phyloP scores from a whole-genome alignment of 2,888 invertebrate species.

The Eupithecia subfuscata region DNA sequence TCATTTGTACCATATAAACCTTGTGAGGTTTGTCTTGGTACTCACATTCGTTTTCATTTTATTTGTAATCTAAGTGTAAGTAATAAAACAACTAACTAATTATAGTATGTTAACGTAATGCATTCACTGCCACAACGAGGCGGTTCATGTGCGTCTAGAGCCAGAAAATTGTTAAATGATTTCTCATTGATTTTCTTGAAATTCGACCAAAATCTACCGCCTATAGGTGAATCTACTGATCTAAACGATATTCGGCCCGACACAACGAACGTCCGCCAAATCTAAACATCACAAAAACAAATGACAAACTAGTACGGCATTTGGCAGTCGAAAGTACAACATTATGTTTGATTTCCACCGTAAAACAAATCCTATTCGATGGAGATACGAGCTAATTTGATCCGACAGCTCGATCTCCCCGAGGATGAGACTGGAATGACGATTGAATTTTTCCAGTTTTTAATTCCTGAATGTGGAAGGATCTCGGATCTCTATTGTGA shows the following conservation, averaged over 20 bases:
- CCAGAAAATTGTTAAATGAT: too few relatives aligned
- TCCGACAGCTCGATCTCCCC: conserved; percentile 24
- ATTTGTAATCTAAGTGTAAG: too few relatives aligned
- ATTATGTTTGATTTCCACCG: not conserved
- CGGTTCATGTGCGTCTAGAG: too few relatives aligned
- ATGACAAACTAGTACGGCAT: not conserved
- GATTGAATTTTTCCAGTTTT: conserved; percentile 52
- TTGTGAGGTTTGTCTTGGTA: too few relatives aligned
- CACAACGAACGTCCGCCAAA: not conserved
- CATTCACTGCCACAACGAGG: too few relatives aligned
- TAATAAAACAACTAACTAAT: too few relatives aligned
- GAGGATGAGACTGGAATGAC: conserved; percentile 43
- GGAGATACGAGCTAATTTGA: not conserved
- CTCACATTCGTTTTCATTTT: too few relatives aligned
- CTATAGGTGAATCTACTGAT: not conserved
- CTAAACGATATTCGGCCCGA: not conserved
- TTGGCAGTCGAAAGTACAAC: conserved; percentile 4
- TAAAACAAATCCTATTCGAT: conserved; percentile 4
- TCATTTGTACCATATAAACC: too few relatives aligned
- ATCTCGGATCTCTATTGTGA: conserved; percentile 37
- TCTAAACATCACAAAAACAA: not conserved
- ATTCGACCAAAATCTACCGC: not conserved
- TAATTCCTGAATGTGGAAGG: conserved; percentile 48
- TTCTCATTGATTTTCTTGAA: too few relatives aligned
- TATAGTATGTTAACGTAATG: too few relatives aligned